Percentiles rank a stretch among this genome's conserved stretches.
These are phyloP conservation scores for Phacellophora camtschatica DNA, from an alignment of 30 jellyfish, hydroid and myxozoan species.

Conservation along the genomic window DNA sequence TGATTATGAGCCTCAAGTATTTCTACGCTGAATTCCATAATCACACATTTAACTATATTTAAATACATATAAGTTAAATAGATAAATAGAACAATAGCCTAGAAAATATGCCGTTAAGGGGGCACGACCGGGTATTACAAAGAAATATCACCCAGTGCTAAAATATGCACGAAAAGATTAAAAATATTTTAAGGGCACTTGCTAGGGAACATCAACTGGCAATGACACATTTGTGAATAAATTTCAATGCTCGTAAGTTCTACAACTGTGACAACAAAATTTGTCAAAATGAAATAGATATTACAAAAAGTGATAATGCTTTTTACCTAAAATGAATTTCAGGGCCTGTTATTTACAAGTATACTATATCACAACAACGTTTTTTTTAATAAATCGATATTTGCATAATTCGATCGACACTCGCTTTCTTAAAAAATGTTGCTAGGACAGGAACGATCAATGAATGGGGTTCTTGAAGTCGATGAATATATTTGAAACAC, in stretches of 20 bases:
- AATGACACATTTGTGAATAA: not conserved
- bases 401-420: not conserved
- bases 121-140: not conserved
- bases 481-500: too few relatives aligned
- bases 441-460: too few relatives aligned
- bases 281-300: conserved; percentile 50
- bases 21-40: conserved; percentile 51
- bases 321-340: conserved; percentile 52
- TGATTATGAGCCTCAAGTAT: conserved; percentile 47
- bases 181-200: too few relatives aligned
- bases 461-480: too few relatives aligned
- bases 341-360: conserved; percentile 47
- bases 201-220: not conserved
- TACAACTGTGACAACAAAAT: conserved; percentile 41
- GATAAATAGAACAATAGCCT: conserved; percentile 45
- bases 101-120: conserved; percentile 17
- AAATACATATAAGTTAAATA: conserved; percentile 66
- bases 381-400: not conserved
- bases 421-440: not conserved
- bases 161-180: not conserved
- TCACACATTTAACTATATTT: conserved; percentile 58
- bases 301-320: conserved; percentile 58
- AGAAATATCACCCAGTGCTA: not conserved
- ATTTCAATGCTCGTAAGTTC: not conserved
- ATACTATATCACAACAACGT: conserved; percentile 26